These are phyloP conservation scores for Caloenas nicobarica DNA, from an alignment of 2,113 vertebrate species.

Conservation along the genomic window DNA sequence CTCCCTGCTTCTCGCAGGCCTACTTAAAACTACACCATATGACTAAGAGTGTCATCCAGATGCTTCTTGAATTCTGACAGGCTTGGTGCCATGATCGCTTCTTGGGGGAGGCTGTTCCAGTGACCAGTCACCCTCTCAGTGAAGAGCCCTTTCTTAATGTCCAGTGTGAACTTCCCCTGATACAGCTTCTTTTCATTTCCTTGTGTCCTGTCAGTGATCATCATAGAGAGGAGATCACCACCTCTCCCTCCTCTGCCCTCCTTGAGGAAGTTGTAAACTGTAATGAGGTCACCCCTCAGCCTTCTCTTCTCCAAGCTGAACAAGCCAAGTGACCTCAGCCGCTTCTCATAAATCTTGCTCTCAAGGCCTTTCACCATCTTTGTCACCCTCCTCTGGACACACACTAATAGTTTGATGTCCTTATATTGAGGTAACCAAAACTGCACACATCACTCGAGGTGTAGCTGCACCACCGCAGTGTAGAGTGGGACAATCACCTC, in stretches of 20 bases:
- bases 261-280: not conserved
- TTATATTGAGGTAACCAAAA: not conserved
- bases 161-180: not conserved
- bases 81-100: not conserved
- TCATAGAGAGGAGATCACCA: not conserved
- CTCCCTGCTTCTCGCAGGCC: not conserved
- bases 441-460: not conserved
- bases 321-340: not conserved
- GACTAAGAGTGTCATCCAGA: not conserved
- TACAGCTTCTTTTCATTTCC: not conserved
- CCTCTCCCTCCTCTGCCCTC: rapidly evolving
- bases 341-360: not conserved
- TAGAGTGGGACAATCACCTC: not conserved
- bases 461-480: not conserved
- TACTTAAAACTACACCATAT: not conserved
- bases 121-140: not conserved
- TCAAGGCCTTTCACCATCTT: not conserved
- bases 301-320: not conserved
- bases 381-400: not conserved
- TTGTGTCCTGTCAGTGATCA: not conserved
- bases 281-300: not conserved
- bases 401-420: not conserved
- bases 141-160: not conserved
- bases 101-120: not conserved
- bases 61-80: not conserved